Evolutionary conservation across 2,113 vertebrate genomes (phyloP), one percentile per base, ranked within the genome.

Genomic region (Daphoenositta chrysoptera): DNA sequence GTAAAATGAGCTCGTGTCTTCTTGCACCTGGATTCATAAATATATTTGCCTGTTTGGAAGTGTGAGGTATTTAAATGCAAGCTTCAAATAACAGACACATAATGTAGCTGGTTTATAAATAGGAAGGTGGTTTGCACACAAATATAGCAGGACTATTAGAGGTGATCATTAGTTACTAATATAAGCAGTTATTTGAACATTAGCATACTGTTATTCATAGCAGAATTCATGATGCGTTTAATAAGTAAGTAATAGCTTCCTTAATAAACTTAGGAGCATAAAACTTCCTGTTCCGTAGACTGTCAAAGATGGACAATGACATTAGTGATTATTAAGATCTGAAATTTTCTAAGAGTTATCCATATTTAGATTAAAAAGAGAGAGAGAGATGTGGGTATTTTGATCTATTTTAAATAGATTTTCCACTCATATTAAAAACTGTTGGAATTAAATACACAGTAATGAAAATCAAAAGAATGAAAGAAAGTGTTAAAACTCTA

Each of bases 131-230:
- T 91, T 92, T 95, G 87, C 83, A 93, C 35, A 92, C 79, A 95
- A 94, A 90, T 96, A 94, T 86, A 90, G 85, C 76, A 66, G 28
- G 40, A 50, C n/a, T 88, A 84, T 94, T 93, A 95, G 54, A 92
- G 26, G 35, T 92, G 83, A 92, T 94, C 79, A 95, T 93, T 96
- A 96, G 75, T 93, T 90, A 69, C 68, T 93, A 88, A 96, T 84
- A 89, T 37, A 89, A 92, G 83, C 93, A 89, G 72, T 81, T 94
- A 92, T 75, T 83, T 92, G 72, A 94, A 78, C 60, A 87, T 92
- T 95, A 92, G 78, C 94, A 78, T 87, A 87, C 60, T 89, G 42
- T 89, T 91, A 94, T 90, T 92, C 80, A 89, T 75, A 81, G 80
- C 27, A 47, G 80, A 90, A 87, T 89, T 89, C 88, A 93, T 90